These are phyloP conservation scores for Actinemys pallida DNA, from an alignment of 2,113 vertebrate species.

Conservation along the genomic window DNA sequence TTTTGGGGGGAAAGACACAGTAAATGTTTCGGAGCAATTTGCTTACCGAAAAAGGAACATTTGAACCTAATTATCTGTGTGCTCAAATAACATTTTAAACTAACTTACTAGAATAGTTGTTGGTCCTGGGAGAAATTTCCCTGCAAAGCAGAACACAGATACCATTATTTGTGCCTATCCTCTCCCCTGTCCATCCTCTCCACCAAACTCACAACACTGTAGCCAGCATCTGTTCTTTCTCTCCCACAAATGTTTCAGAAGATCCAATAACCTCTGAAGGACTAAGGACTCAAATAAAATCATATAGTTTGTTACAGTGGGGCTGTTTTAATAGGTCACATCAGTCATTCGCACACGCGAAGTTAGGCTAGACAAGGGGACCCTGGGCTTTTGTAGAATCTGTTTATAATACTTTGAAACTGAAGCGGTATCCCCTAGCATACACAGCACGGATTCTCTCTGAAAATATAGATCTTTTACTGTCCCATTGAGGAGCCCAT, in stretches of 20 bases:
- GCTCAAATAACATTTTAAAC: conserved; percentile 28
- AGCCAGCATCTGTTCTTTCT: not conserved
- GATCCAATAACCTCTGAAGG: not conserved
- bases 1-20: not conserved
- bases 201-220: not conserved
- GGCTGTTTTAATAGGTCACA: not conserved
- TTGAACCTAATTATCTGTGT: not conserved
- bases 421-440: not conserved
- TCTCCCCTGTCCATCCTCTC: not conserved
- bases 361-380: not conserved
- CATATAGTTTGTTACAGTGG: not conserved
- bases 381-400: not conserved
- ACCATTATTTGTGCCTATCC: not conserved
- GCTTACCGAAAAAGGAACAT: not conserved
- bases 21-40: not conserved
- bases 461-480: not conserved
- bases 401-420: not conserved
- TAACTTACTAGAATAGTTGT: conserved; percentile 28
- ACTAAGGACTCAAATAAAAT: not conserved
- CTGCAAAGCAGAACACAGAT: not conserved
- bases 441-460: not conserved
- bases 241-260: not conserved
- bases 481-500: not conserved
- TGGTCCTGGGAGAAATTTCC: conserved; percentile 32
- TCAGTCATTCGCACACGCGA: not conserved